These are phyloP conservation scores for Mya arenaria DNA, from an alignment of 1,140 invertebrate species.

Conservation along the genomic window DNA sequence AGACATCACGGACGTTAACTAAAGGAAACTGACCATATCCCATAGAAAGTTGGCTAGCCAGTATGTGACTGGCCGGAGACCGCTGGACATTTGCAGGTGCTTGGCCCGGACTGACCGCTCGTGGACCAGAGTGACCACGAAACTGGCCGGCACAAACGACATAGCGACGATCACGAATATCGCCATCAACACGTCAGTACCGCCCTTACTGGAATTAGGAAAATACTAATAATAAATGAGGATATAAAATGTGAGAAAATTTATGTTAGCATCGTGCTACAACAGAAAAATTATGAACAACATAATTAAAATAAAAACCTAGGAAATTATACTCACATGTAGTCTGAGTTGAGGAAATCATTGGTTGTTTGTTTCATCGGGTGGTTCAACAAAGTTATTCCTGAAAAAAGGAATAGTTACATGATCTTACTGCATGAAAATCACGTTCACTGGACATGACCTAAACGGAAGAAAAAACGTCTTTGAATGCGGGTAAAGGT, in stretches of 20 bases:
- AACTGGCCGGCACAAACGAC: constrained; percentile 88
- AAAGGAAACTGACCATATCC: constrained; percentile 82
- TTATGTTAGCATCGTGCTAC: too few relatives aligned
- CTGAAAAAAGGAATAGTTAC: constrained; percentile 58
- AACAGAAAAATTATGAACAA: too few relatives aligned
- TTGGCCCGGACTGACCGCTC: constrained; percentile 85
- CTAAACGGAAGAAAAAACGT: too few relatives aligned
- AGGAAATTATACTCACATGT: constrained; percentile 74
- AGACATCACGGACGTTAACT: not conserved
- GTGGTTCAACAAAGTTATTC: constrained; percentile 85
- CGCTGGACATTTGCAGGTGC: constrained; percentile 89
- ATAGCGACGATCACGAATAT: constrained; percentile 86
- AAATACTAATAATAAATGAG: too few relatives aligned
- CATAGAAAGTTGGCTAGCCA: constrained; percentile 84
- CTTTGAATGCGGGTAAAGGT: too few relatives aligned
- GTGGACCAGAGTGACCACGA: constrained; percentile 88
- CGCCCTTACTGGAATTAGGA: constrained; percentile 79
- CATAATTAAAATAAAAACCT: too few relatives aligned
- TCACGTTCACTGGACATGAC: too few relatives aligned
- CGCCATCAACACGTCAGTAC: constrained; percentile 82
- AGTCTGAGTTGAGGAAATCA: constrained; percentile 78
- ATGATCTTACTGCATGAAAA: too few relatives aligned
- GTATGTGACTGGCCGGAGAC: constrained; percentile 83
- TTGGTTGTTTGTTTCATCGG: constrained; percentile 85
- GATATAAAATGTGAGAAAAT: too few relatives aligned